Base-by-base conservation (phyloP, 2,797 vertebrate species). In the Thunnus albacares region DNA sequence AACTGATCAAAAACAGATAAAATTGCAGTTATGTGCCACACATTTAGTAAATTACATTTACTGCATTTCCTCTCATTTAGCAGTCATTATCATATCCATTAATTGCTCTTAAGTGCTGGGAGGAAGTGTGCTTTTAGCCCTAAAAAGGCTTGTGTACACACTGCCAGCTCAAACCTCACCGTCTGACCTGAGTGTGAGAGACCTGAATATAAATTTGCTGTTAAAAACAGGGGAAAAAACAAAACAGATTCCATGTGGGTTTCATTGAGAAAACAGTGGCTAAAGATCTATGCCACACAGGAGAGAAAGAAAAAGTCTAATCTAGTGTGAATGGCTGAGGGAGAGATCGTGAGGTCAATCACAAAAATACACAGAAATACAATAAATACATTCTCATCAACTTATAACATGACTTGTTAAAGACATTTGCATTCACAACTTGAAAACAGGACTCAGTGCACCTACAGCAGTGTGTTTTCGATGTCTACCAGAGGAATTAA, bases 391-490 rank as follows among this genome's bases (percentile, higher is more conserved):
- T 82, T 87, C 83, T 91, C 89, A 93, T 91, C 61, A 92, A 91
- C 87, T 92, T 92, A 82, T 85, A 88, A 93, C 92, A 93, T 87
- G 84, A 91, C 86, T 89, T 64, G 78, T 87, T 90, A 82, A 87
- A 91, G 89, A 95, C 92, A 95, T 94, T 92, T 91, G 90, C 90
- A 94, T 94, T 94, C 88, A 95, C 94, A 95, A 83, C 85, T 90
- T 90, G 80, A 92, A 83, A 92, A 93, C 91, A 92, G 83, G 91
- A 88, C 87, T 93, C 53, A 41, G 76, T 87, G 87, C 93, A 95
- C 93, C 89, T 92, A 93, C 93, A 93, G 95, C 94, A 95, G 93
- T 93, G 90, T 90, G 90, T 90, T 87, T 82, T 65, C 24, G 24
- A 58, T 55, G n/a, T 11, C 60, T 22, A 61, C 61, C 38, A 52